Percentiles rank a stretch among this genome's conserved stretches.
Evolutionary conservation across 2,888 invertebrate species (phyloP).

Genomic region (Chrysolina haemoptera): DNA sequence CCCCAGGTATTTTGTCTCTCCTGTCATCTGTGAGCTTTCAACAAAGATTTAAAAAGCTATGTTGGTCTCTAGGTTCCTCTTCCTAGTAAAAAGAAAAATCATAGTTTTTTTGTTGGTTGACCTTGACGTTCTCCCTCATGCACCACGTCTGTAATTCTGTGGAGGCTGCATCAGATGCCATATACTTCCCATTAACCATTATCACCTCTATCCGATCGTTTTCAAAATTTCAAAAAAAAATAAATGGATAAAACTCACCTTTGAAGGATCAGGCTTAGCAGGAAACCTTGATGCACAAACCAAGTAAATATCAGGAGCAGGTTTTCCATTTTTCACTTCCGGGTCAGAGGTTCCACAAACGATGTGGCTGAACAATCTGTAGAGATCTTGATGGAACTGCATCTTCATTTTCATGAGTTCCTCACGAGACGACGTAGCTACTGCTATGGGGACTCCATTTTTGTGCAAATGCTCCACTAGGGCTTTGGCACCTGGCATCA

Average conservation of each 20-base stretch:
- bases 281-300: constrained; percentile 76
- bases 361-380: constrained; percentile 72
- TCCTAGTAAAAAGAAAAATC: too few relatives aligned
- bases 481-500: constrained; percentile 73
- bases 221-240: too few relatives aligned
- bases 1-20: too few relatives aligned
- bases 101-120: too few relatives aligned
- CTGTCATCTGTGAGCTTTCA: too few relatives aligned
- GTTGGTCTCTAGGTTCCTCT: too few relatives aligned
- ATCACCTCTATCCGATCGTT: too few relatives aligned
- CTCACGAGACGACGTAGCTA: constrained; percentile 78
- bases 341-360: constrained; percentile 78
- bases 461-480: constrained; percentile 71
- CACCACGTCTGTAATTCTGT: too few relatives aligned
- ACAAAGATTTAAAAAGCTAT: too few relatives aligned
- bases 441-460: constrained; percentile 77
- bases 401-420: constrained; percentile 74
- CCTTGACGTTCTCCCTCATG: too few relatives aligned
- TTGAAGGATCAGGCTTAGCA: constrained; percentile 69
- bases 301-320: constrained; percentile 79
- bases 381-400: constrained; percentile 69
- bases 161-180: too few relatives aligned
- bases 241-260: constrained; percentile 55
- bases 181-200: too few relatives aligned
- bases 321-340: constrained; percentile 80